Evolutionary conservation across 2,113 vertebrate genomes (phyloP), one percentile per base, ranked within the genome.

Genomic region (Etheostoma spectabile): DNA sequence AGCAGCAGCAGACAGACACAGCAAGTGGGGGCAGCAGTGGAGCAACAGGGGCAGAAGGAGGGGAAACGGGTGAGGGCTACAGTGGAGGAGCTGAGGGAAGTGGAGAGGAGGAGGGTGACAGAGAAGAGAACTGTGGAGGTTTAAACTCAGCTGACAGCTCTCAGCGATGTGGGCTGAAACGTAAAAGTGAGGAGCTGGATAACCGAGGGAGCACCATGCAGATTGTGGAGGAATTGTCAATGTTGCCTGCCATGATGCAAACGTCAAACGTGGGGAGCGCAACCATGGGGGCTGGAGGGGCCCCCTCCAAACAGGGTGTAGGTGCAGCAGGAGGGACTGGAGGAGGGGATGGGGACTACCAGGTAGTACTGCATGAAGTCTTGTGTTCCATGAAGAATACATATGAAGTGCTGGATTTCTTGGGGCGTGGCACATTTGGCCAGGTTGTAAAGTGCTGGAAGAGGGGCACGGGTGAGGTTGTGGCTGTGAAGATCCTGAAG

Each of bases 401-500:
- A 63, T 99, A 99, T 0, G 98, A 99, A 95, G 98, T 99, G 87
- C 96, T 99, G 55, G 98, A 99, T 95, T 99, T 99, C 93, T 95
- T 99, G 89, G 98, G 98, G 52, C 95, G 98, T 74, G 98, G 98
- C 92, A 99, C 98, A 80, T 99, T 99, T 30, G 98, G 98, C 63
- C 98, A 99, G 92, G 98, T 99, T 15, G 98, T 99, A 33, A 99
- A 99, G 93, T 99, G 98, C 95, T 99, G 98, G 97, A 99, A 99
- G 91, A 96, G 98, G 90, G 97, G 97, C 85, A 98, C 98, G 19
- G 96, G 96, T 18, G 98, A 99, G 86, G 96, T 98, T 0, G 98
- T 99, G 94, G 98, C 98, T 8, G 95, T 99, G 80, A 99, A 99
- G 93, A 99, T 99, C 92, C 84, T 99, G 89, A 99, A 99, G 94